Evolutionary conservation across 2,113 vertebrate genomes (phyloP).

Genomic region (Platysternon megacephalum): DNA sequence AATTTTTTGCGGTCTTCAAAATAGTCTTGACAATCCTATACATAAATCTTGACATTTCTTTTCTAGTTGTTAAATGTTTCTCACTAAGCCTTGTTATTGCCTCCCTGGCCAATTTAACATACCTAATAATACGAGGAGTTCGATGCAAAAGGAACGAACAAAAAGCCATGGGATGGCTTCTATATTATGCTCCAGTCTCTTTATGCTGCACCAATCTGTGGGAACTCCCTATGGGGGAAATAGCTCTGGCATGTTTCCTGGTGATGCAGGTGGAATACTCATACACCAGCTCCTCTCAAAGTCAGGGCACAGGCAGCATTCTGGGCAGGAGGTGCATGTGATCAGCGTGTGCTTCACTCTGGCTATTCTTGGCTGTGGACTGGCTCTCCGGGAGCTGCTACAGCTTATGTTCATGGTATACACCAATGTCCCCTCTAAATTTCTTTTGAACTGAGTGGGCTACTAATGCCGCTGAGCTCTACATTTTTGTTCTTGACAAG

Average conservation of each 20-base stretch:
- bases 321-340: too few relatives aligned
- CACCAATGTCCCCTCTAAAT: background rate
- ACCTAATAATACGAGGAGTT: constrained; percentile 5
- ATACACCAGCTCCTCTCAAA: background rate
- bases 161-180: background rate
- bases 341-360: background rate
- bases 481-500: background rate
- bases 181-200: background rate
- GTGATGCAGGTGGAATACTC: background rate
- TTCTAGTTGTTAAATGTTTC: constrained; percentile 26
- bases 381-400: background rate
- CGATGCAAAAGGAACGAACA: background rate
- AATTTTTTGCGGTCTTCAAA: background rate
- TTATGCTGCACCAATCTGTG: background rate
- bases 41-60: constrained; percentile 5
- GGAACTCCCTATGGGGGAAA: background rate
- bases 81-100: background rate
- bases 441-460: background rate
- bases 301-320: background rate
- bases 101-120: constrained; percentile 8
- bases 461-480: background rate
- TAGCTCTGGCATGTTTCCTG: background rate
- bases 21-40: constrained; percentile 16
- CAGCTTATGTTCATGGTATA: background rate
- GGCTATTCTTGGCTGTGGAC: background rate